Evolutionary conservation across 2,888 invertebrate genomes (phyloP).

Genomic region (Neoitamus cyanurus): DNA sequence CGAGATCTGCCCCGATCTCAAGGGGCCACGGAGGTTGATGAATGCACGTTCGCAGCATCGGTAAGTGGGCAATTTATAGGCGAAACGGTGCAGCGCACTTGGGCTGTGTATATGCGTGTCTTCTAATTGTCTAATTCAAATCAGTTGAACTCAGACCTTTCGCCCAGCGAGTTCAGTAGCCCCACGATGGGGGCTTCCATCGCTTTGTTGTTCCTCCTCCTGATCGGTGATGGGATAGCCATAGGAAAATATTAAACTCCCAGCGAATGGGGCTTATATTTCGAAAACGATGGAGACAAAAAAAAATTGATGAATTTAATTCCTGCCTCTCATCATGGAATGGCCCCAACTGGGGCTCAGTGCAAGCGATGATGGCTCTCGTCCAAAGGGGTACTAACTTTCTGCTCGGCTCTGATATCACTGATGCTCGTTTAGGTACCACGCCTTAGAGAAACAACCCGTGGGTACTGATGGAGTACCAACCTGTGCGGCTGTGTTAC

Average conservation of each 20-base stretch:
- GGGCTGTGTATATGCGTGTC: slow-evolving; percentile 20
- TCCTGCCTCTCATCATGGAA: background rate
- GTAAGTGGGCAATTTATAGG: slow-evolving; percentile 43
- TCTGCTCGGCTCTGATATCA: background rate
- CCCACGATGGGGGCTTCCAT: background rate
- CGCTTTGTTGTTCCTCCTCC: background rate
- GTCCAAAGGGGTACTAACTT: background rate
- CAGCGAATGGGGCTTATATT: background rate
- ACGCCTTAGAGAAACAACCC: background rate
- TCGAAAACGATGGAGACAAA: background rate
- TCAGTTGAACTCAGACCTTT: slow-evolving; percentile 42
- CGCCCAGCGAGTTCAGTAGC: slow-evolving; percentile 36
- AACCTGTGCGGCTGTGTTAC: background rate
- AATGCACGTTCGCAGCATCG: slow-evolving; percentile 43
- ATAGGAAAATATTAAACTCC: background rate
- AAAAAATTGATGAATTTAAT: background rate
- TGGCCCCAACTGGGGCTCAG: background rate
- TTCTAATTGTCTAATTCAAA: slow-evolving; percentile 44
- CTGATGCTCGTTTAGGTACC: background rate
- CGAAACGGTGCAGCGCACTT: slow-evolving; percentile 20
- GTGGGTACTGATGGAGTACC: background rate
- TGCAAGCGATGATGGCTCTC: too few species aligned
- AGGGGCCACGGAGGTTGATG: slow-evolving; percentile 40
- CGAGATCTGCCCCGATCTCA: slow-evolving; percentile 24
- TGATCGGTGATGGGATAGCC: background rate